Evolutionary conservation across 2,113 vertebrate genomes (phyloP), one percentile per base, ranked within the genome.

Genomic region (Hypanus sabinus): DNA sequence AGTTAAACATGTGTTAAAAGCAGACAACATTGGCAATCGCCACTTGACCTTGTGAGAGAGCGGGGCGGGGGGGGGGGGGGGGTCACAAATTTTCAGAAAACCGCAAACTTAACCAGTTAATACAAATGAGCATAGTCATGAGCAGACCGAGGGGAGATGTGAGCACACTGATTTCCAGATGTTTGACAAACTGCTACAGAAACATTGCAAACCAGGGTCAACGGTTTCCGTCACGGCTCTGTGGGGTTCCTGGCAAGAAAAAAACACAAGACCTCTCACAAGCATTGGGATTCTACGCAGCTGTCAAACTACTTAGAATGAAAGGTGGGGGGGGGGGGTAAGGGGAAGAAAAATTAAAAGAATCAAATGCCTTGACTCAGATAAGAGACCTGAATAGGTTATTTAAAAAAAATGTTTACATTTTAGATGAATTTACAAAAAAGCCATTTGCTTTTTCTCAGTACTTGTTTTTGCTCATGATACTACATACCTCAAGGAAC

Each of bases 91-190:
- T 96, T 95, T 95, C 94, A 96, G 95, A 96, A 96, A 96, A 96
- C 95, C 91, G 1, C 91, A 93, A 93, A 75, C 95, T 96, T 95
- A 96, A 97, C 97, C 96, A 97, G 97, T 97, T 97, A 98, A 97
- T 97, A 97, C 97, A 96, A 97, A 98, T 97, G 98, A 98, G 97
- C 97, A 97, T 97, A 98, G 97, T 97, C 96, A 96, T 96, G 97
- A 97, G 97, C 97, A 97, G 97, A 98, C 97, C 95, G 96, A 96
- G 96, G 96, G 97, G 96, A 83, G 96, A 96, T 97, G 97, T 96
- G 97, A 96, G 97, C 96, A 97, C 96, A 97, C 98, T 97, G 96
- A 96, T 96, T 98, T 99, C 98, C 98, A 99, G 98, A 99, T 99
- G 99, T 98, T 95, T 96, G 96, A 98, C 96, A 95, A 96, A 97